Evolutionary conservation across 2,797 vertebrate species (phyloP), one percentile per base, ranked within the genome.

Genomic region (Thalassophryne amazonica): DNA sequence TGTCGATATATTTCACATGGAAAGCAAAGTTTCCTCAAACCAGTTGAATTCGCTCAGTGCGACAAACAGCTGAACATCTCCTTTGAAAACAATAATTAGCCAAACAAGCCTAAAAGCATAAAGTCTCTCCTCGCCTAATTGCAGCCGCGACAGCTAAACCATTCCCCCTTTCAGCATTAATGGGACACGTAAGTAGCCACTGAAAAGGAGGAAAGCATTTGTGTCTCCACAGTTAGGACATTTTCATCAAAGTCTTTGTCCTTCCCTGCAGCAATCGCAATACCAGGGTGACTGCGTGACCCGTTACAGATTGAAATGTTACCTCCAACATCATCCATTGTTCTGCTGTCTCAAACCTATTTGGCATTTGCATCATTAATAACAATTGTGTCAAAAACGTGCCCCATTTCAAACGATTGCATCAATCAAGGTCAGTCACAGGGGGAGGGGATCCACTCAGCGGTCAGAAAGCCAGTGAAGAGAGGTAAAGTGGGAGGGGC

Each of bases 171-270:
- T 83, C 73, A 79, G 63, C 29, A 29, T 58, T 73, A 76, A 80
- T 74, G 57, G 50, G 40, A 70, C 67, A 65, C 48, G 70, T 74
- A 76, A 81, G 78, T 64, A 76, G 46, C 32, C 13, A 3, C 51
- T 39, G 62, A 47, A 57, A 47, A 69, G 50, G 38, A 49, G 7
- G 30, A 33, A 40, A 45, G 24, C 33, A 21, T 30, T 41, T 13
- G 33, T 18, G 46, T 51, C 28, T 20, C 48, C 33, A 28, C 39
- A 43, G 43, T 20, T 33, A 39, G 23, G 22, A 47, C 38, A 48
- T 66, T 69, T 74, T 58, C 67, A 59, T 49, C 46, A 48, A 15
- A 22, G 9, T 5, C n/a, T 12, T 49, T 6, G 30, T 33, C 30
- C 43, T 39, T 52, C 9, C 12, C 36, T 31, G 29, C 12, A 45